A percentile compares a stretch with the other conserved stretches of the same genome.
phyloP scores from a whole-genome alignment of 2,888 invertebrate species.

The Autographa pulchrina region DNA sequence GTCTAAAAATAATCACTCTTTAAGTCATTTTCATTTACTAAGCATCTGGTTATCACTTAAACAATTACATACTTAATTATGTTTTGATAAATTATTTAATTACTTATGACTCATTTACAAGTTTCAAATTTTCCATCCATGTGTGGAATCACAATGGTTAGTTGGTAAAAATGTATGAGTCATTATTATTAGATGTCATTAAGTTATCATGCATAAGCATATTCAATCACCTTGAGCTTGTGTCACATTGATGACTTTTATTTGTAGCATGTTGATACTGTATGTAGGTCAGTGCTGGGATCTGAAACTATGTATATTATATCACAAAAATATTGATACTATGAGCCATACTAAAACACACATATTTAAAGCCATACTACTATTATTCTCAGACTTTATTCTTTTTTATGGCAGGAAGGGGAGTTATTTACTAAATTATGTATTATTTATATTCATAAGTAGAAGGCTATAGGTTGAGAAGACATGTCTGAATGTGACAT shows the following conservation, averaged over 20 bases:
- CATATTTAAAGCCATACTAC: no score
- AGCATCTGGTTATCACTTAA: slow-evolving; percentile 16
- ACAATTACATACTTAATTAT: slow-evolving; percentile 9
- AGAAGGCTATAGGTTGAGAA: not conserved
- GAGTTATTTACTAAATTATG: not conserved
- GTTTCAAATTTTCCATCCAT: slow-evolving; percentile 21
- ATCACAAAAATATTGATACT: no score
- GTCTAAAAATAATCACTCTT: slow-evolving; percentile 6
- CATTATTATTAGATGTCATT: slow-evolving; percentile 11
- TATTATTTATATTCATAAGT: not conserved
- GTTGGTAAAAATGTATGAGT: slow-evolving; percentile 16
- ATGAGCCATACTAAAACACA: no score
- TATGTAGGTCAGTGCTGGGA: slow-evolving; percentile 35
- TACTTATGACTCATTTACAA: slow-evolving; percentile 12
- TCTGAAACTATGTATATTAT: slow-evolving; percentile 2
- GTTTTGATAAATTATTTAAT: slow-evolving; percentile 29
- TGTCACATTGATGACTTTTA: slow-evolving; percentile 37
- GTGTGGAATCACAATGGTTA: slow-evolving; percentile 22
- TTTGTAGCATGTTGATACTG: slow-evolving; percentile 21
- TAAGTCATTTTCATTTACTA: not conserved
- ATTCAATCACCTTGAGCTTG: slow-evolving; percentile 16
- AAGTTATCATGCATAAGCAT: slow-evolving; percentile 23
- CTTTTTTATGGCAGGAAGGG: not conserved
- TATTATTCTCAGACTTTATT: not conserved
- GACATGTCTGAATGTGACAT: not conserved